Conservation (phyloP, 1,140 invertebrate genomes). For the Lepidurus arcticus region DNA sequence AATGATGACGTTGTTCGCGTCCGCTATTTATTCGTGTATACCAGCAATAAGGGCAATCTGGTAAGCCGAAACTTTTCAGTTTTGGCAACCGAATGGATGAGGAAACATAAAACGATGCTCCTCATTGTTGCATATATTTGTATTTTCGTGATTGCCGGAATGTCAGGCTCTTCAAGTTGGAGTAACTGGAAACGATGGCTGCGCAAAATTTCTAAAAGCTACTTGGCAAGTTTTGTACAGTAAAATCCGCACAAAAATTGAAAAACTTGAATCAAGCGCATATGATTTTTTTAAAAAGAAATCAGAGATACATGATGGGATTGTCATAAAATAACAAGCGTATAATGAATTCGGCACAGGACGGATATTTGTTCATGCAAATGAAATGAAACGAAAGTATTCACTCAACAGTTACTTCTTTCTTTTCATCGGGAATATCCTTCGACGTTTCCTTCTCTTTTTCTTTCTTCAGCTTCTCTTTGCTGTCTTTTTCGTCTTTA, state of each 20-base stretch:
- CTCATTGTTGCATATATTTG: conserved; percentile 1
- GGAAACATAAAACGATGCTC: not conserved
- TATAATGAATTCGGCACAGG: no score
- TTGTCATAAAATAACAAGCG: no score
- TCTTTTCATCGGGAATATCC: conserved; percentile 24
- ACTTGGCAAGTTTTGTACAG: conserved; percentile 10
- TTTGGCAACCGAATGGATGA: not conserved
- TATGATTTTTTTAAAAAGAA: not conserved
- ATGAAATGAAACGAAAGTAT: not conserved
- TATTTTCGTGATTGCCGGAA: conserved; percentile 9
- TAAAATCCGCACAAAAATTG: not conserved
- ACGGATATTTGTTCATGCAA: not conserved
- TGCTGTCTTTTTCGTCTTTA: conserved; percentile 32
- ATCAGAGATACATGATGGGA: not conserved
- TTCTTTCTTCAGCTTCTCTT: conserved; percentile 29
- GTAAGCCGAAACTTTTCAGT: not conserved
- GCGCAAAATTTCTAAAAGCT: conserved; percentile 12
- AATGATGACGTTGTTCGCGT: conserved; percentile 70
- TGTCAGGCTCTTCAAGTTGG: not conserved
- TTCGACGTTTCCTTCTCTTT: conserved; percentile 28
- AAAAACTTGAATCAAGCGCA: not conserved
- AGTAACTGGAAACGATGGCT: not conserved
- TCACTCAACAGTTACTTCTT: conserved; percentile 11
- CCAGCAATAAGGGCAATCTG: not conserved
- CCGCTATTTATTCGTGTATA: conserved; percentile 68